phyloP scores from a whole-genome alignment of 2,113 vertebrate genomes.

The Grantiella picta region DNA sequence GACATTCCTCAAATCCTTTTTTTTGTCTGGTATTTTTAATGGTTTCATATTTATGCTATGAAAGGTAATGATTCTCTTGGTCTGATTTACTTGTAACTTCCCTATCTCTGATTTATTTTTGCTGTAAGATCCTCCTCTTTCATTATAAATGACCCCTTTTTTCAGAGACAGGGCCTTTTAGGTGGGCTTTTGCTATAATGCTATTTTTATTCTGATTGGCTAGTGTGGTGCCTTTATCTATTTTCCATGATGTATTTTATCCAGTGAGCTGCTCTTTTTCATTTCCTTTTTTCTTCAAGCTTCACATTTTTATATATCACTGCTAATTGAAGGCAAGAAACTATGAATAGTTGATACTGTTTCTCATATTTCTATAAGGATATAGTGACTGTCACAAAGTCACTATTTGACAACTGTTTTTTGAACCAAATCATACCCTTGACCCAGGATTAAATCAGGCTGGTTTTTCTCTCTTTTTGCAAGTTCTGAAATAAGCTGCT shows the following conservation, averaged over 20 bases:
- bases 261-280: background rate
- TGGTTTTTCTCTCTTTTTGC: background rate
- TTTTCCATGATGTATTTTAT: background rate
- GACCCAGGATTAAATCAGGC: background rate
- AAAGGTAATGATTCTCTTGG: background rate
- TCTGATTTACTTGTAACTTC: background rate
- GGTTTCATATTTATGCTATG: background rate
- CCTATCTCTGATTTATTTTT: background rate
- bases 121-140: background rate
- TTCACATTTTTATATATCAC: background rate
- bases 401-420: background rate
- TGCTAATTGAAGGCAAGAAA: background rate
- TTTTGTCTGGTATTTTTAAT: background rate
- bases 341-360: background rate
- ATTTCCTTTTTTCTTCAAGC: background rate
- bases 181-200: background rate
- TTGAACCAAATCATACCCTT: background rate
- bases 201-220: background rate
- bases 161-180: background rate
- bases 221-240: background rate
- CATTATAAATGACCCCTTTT: background rate
- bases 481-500: background rate
- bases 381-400: background rate
- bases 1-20: background rate
- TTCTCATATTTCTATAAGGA: background rate